Evolutionary conservation across 2,888 invertebrate species (phyloP).

Genomic region (Catocala sponsa): DNA sequence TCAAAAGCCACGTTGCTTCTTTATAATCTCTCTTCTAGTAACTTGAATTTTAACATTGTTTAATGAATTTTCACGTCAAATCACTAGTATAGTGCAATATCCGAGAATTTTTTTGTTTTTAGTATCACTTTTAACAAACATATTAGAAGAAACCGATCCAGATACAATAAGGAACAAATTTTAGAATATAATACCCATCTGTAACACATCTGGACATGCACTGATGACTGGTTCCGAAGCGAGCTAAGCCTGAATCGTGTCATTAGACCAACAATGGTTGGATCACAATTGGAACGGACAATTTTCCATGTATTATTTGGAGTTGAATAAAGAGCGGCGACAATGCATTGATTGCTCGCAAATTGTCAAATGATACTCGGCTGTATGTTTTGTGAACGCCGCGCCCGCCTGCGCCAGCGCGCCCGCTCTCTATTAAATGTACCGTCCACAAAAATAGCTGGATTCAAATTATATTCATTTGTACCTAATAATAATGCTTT

Average conservation of each 20-base stretch:
- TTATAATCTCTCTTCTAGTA: not conserved
- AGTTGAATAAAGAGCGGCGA: conserved; percentile 87
- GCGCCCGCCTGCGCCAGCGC: conserved; percentile 74
- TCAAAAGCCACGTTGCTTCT: conserved; percentile 2
- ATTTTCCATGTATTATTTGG: conserved; percentile 87
- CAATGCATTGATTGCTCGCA: conserved; percentile 87
- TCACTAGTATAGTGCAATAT: conserved; percentile 11
- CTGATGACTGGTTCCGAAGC: conserved; percentile 77
- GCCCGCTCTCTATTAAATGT: conserved; percentile 69
- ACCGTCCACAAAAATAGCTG: conserved; percentile 40
- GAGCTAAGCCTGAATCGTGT: conserved; percentile 81
- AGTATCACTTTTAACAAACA: conserved; percentile 13
- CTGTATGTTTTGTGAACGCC: conserved; percentile 83
- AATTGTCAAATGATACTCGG: conserved; percentile 87
- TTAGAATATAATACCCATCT: conserved; percentile 53
- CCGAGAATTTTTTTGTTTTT: not conserved
- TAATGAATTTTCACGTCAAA: conserved; percentile 7
- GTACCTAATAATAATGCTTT: not conserved
- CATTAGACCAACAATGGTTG: conserved; percentile 83
- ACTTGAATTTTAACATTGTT: conserved; percentile 4
- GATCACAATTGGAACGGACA: conserved; percentile 83
- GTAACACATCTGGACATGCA: conserved; percentile 67
- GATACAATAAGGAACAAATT: conserved; percentile 17
- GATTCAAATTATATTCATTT: conserved; percentile 32
- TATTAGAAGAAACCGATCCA: conserved; percentile 27